A percentile compares a stretch with the other conserved stretches of the same genome.
These are phyloP conservation scores for Paradoxurus hermaphroditus DNA, from an alignment of 2,113 vertebrate genomes.

Conservation along the genomic window DNA sequence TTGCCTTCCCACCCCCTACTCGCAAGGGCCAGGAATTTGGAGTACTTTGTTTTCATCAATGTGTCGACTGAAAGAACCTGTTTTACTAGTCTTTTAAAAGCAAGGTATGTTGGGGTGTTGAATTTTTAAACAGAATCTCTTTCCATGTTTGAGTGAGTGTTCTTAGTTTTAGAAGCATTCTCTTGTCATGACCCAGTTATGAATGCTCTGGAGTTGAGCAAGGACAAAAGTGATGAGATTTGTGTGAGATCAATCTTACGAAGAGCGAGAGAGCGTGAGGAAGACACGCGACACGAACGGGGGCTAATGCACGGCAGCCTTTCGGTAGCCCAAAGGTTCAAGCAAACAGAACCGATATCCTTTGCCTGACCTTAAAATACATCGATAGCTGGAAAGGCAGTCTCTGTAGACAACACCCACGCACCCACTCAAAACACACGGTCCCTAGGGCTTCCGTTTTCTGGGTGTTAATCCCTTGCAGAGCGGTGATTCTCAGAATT, in stretches of 20 bases:
- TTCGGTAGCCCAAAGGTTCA: neutral
- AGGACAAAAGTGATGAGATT: neutral
- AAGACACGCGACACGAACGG: rapidly evolving
- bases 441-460: neutral
- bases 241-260: neutral
- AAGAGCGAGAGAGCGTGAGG: neutral
- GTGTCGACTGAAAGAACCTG: conserved; percentile 11
- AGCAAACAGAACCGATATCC: neutral
- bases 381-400: neutral
- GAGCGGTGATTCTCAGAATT: neutral
- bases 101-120: neutral
- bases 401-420: neutral
- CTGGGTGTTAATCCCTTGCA: neutral
- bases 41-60: neutral
- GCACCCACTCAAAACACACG: neutral
- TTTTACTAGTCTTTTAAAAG: conserved; percentile 10
- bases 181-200: neutral
- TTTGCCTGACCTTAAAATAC: neutral
- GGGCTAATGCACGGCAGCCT: neutral
- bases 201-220: neutral
- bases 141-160: neutral
- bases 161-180: neutral
- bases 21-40: neutral
- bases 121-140: neutral
- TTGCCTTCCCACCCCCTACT: neutral